Evolutionary conservation across 1,140 invertebrate species (phyloP), one percentile per base, ranked within the genome.

Genomic region (Papilio glaucus): DNA sequence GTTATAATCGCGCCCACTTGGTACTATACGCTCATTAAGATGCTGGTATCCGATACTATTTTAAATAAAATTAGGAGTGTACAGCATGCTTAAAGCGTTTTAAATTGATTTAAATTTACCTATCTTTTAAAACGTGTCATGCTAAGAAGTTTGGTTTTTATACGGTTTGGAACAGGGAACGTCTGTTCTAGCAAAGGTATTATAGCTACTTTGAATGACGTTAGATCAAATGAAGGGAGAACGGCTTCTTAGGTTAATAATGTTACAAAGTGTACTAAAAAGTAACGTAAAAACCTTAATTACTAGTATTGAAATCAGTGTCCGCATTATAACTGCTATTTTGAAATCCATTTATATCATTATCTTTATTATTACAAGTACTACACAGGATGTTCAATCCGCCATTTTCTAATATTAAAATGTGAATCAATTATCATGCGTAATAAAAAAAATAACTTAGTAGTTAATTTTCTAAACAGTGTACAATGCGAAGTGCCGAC

Each of bases 1-100:
- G 67, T 75, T 72, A 75, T 77, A 80, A 75, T 77, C 45, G 12
- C 67, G 26, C 67, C 65, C 26, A 29, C 45, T 37, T 53, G 1
- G 26, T 37, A 53, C 21, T 53, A 53, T 3, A 53, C 1, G 21
- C 21, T 53, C 21, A 53, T 53, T 53, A 53, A 24, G 8, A 0
- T 4, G 3, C 21, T 24, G 18, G 12, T 12, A 61, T 61, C 13
- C 12, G 24, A 61, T 1, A 13, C n/a, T 33, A 15, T 42, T 42
- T 13, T 3, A 4, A 4, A 42, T 13, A 3, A 42, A 13, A 42
- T 42, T 42, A 13, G 10, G n/a, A 42, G n/a, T 42, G n/a, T n/a
- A n/a, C n/a, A n/a, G n/a, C n/a, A n/a, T n/a, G n/a, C n/a, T n/a
- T n/a, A n/a, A n/a, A n/a, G n/a, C n/a, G n/a, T n/a, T n/a, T n/a